phyloP scores from a whole-genome alignment of 2,797 vertebrate species.

The Gastrophryne carolinensis region DNA sequence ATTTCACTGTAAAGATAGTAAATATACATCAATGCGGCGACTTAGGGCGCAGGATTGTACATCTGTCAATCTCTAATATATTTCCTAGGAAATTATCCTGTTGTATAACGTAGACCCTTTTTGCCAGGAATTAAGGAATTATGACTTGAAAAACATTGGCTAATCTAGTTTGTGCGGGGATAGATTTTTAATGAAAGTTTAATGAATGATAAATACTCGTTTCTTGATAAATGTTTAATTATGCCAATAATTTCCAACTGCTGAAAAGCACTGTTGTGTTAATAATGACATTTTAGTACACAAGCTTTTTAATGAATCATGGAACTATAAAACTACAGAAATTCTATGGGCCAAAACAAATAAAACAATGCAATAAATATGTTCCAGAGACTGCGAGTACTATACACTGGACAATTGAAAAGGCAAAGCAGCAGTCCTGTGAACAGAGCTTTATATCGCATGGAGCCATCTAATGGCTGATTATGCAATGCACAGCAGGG shows the following conservation, averaged over 20 bases:
- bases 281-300: constrained; percentile 79
- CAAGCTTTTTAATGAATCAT: constrained; percentile 73
- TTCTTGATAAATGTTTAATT: constrained; percentile 86
- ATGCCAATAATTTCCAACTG: constrained; percentile 86
- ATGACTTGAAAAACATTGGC: constrained; percentile 72
- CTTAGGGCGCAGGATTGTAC: constrained; percentile 50
- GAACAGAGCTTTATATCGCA: background rate
- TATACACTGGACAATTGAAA: background rate
- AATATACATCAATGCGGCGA: constrained; percentile 40
- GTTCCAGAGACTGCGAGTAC: background rate
- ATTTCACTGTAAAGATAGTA: constrained; percentile 55
- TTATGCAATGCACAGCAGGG: background rate
- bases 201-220: constrained; percentile 83
- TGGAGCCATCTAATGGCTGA: constrained; percentile 10
- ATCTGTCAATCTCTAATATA: constrained; percentile 47
- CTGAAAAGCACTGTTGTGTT: constrained; percentile 83
- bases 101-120: constrained; percentile 48
- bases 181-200: constrained; percentile 82
- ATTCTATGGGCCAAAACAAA: constrained; percentile 76
- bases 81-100: constrained; percentile 53
- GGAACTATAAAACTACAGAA: constrained; percentile 72
- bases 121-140: constrained; percentile 70
- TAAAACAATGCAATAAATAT: constrained; percentile 49
- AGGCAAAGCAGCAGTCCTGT: background rate
- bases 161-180: constrained; percentile 72